Base-by-base conservation (phyloP, 2,797 vertebrate genomes). In the Danio aesculapii region DNA sequence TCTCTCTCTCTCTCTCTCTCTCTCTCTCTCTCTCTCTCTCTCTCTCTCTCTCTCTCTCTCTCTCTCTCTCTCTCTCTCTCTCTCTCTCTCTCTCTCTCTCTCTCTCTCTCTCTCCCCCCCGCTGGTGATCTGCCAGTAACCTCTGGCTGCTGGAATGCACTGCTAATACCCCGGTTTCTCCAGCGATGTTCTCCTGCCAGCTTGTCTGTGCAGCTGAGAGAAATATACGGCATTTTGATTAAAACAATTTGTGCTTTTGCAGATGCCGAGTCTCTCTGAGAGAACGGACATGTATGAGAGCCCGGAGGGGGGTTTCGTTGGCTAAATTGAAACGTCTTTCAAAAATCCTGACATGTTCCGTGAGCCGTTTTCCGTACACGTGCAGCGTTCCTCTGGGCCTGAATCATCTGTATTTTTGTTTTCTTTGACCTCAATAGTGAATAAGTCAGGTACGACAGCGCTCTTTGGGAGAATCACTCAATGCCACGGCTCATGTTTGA, bases 181-280 rank as follows among this genome's bases (percentile, higher is more conserved):
- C 43, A 1, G 3, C 2, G 5, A 19, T 16, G 39, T 46, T 72
- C 13, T 55, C 6, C 2, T 55, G 69, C 55, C 67, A 62, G 66
- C 41, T 71, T 17, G 6, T 47, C 64, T 66, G 52, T 16, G 53
- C 75, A 47, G 64, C 64, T 63, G 44, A 58, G 53, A 30, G 9
- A 49, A 58, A 59, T 61, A 70, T 39, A 70, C 49, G 6, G 62
- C 69, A 39, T 53, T 81, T 79, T 84, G 84, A 86, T 86, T 85
- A 82, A 84, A 83, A 69, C 84, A 67, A 16, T 81, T 85, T 75
- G 69, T 73, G 79, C 75, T 41, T 61, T 57, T 41, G 44, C 49
- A 43, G 67, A 66, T 77, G 49, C 21, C 4, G 77, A 67, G 82
- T 3, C 30, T 80, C 77, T 43, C 19, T 41, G 43, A 17, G 71